These are phyloP conservation scores for Amphimallon solstitiale DNA, from an alignment of 2,888 invertebrate genomes.

Conservation along the genomic window DNA sequence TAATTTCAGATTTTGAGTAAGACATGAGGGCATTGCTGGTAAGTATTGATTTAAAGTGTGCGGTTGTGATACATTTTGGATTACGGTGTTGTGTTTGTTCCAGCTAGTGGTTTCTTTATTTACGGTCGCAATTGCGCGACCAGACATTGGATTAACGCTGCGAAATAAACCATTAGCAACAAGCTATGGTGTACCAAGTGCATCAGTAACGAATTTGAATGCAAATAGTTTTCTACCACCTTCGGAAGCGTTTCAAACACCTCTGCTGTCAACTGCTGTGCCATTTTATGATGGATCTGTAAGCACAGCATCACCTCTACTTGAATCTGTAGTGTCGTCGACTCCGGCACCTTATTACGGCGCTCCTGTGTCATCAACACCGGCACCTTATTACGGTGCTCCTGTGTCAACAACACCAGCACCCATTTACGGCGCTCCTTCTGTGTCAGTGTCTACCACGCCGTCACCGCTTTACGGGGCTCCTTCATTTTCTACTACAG, in stretches of 20 bases:
- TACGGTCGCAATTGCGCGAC: slow-evolving; percentile 68
- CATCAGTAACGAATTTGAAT: slow-evolving; percentile 43
- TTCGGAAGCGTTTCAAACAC: slow-evolving; percentile 35
- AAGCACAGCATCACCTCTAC: neutral
- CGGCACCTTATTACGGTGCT: neutral
- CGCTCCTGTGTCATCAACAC: neutral
- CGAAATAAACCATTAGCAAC: slow-evolving; percentile 63
- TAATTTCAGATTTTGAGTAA: slow-evolving; percentile 35
- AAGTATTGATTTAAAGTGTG: slow-evolving; percentile 46
- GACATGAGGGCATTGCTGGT: slow-evolving; percentile 56
- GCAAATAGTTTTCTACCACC: slow-evolving; percentile 45
- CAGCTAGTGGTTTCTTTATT: slow-evolving; percentile 56
- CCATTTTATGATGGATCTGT: slow-evolving; percentile 34
- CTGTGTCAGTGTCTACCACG: slow-evolving; percentile 3
- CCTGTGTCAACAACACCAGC: slow-evolving; percentile 4
- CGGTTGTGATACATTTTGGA: slow-evolving; percentile 21
- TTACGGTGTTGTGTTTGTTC: slow-evolving; percentile 46
- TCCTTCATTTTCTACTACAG: neutral
- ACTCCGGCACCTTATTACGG: slow-evolving; percentile 9
- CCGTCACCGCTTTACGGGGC: neutral
- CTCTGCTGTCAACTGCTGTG: slow-evolving; percentile 31
- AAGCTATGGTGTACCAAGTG: slow-evolving; percentile 62
- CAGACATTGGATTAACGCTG: slow-evolving; percentile 68
- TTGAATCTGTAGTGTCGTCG: slow-evolving; percentile 1
- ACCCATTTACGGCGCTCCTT: slow-evolving; percentile 2